These are phyloP conservation scores for Hoplostethus atlanticus DNA, from an alignment of 2,797 vertebrate genomes.

Conservation along the genomic window DNA sequence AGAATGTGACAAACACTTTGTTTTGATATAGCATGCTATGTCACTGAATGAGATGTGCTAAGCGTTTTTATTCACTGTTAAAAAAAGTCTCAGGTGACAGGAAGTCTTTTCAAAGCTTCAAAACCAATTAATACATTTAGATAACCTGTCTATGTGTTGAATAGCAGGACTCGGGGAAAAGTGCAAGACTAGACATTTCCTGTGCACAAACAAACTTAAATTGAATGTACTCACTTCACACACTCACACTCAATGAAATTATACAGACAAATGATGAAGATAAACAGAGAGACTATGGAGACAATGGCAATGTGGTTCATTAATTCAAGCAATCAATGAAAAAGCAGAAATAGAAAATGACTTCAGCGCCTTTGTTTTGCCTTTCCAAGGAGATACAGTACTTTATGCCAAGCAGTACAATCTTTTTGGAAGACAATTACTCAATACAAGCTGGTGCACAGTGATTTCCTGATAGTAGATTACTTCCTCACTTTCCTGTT, in stretches of 20 bases:
- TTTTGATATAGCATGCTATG: not conserved
- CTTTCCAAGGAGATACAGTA: slow-evolving; percentile 36
- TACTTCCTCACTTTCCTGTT: slow-evolving; percentile 56
- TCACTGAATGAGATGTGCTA: not conserved
- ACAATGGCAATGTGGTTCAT: slow-evolving; percentile 52
- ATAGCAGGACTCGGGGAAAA: not conserved
- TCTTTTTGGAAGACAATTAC: slow-evolving; percentile 40
- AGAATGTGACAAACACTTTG: slow-evolving; percentile 1
- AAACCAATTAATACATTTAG: slow-evolving; percentile 10
- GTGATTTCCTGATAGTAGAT: slow-evolving; percentile 55
- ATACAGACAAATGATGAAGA: slow-evolving; percentile 60
- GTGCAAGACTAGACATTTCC: not conserved
- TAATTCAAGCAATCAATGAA: slow-evolving; percentile 72
- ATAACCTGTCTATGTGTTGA: slow-evolving; percentile 10
- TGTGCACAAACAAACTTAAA: slow-evolving; percentile 28
- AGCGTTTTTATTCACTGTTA: not conserved
- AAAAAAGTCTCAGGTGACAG: not conserved
- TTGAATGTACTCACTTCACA: slow-evolving; percentile 28
- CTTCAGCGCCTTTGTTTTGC: slow-evolving; percentile 66
- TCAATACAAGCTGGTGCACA: slow-evolving; percentile 23
- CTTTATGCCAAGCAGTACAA: slow-evolving; percentile 43
- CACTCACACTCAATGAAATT: slow-evolving; percentile 44
- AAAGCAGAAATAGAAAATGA: slow-evolving; percentile 69
- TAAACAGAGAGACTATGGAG: slow-evolving; percentile 56
- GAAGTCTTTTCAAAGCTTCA: not conserved